Base-by-base conservation (phyloP, 2,797 vertebrate species). In the Sebastiscus albofasciatus region DNA sequence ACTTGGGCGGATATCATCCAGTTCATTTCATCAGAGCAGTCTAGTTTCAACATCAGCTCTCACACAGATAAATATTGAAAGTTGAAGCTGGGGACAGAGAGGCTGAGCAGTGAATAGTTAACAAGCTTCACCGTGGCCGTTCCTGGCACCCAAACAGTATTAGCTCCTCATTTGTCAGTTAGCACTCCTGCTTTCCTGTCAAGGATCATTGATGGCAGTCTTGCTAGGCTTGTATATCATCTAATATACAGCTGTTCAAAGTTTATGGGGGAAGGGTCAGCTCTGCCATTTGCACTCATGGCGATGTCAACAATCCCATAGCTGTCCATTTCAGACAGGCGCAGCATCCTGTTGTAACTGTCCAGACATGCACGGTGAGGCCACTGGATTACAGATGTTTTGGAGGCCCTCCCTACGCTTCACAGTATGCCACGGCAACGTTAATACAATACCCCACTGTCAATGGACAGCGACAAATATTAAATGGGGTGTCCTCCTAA, bases 131-230 rank as follows among this genome's bases (percentile, higher is more conserved):
- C 60, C 14, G 2, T 27, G 34, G 10, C n/a, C 13, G 33, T 67
- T 72, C n/a, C 42, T 49, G 67, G 66, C 67, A 55, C 42, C 6
- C 2, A 55, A 55, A 33, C 26, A 20, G 8, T 16, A 56, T 60
- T 34, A 61, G 8, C 36, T 66, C 68, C 42, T 84, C 24, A 46
- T 75, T 56, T 75, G 26, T 75, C 72, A 61, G 34, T n/a, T 13
- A 54, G 20, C 67, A 46, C 49, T 27, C 33, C 36, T 60, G 76
- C 33, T 39, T 42, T 59, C 33, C 18, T 60, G 31, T 67, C 65
- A 46, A 10, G 59, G 49, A 65, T 69, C 49, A 27, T 26, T 75
- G 46, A 58, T 42, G 56, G 36, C 39, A 65, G 69, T 59, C 2
- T 34, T 66, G 29, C 65, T 60, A 14, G 18, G 5, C 11, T 16